Base-by-base conservation (phyloP, 2,888 invertebrate species). In the Thumatha senex region DNA sequence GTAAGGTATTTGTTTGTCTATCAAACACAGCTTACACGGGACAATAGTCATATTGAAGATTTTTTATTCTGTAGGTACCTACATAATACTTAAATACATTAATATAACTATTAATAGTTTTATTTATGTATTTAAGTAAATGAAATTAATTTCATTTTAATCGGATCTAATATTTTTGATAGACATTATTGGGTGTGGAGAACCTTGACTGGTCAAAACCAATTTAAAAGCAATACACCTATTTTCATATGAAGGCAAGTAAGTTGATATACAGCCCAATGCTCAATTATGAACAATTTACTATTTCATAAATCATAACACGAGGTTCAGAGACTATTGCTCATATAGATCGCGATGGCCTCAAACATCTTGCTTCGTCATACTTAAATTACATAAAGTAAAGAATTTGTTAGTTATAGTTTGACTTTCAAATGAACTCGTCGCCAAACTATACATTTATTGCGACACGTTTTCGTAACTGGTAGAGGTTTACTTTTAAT, bases 381-480 rank as follows among this genome's bases (percentile, higher is more conserved):
- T n/a, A 14, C 12, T 39, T 46, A 40, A 49, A 39, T 51, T 29
- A 44, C 35, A 50, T 52, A 55, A 52, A 60, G 43, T 48, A 50
- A 51, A 40, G 42, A 49, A 55, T 54, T 55, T 12, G 12, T 35
- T 35, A 11, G 34, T 12, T 14, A 33, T 33, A 40, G 18, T 48
- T 12, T 49, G 39, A 58, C 43, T 61, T 67, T 58, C 50, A 58
- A 67, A 56, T 51, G 31, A 56, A 53, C 34, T 49, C 48, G 33
- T 49, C 48, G 48, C 52, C 47, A 54, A 58, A 49, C 47, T 42
- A 31, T 56, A 54, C 56, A 34, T 55, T 50, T 52, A 45, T 61
- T 54, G 46, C 60, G 54, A 68, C 54, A 63, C 41, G 39, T 57
- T 68, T 63, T 66, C 61, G 66, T 55, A 58, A 59, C 52, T 44